Conservation (phyloP, 2,113 vertebrate species). For the Erinaceus europaeus region DNA sequence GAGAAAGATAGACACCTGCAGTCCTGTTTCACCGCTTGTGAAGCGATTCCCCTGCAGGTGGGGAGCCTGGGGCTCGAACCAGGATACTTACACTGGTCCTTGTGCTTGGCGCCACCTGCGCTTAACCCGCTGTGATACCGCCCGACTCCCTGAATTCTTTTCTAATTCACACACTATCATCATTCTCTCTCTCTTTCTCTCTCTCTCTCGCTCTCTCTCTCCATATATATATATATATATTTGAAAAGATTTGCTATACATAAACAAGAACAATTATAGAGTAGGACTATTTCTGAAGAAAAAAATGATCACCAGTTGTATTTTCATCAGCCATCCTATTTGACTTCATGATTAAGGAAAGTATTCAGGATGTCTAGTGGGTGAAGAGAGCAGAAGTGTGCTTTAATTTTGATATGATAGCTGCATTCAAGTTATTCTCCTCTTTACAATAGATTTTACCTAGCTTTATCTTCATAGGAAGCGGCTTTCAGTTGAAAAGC, state of each 20-base stretch:
- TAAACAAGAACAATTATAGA: slow-evolving; percentile 83
- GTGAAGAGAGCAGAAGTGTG: slow-evolving; percentile 84
- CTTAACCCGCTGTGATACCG: no score
- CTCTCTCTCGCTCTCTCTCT: no score
- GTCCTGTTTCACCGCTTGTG: no score
- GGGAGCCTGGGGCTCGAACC: no score
- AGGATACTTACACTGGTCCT: no score
- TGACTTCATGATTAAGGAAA: slow-evolving; percentile 84
- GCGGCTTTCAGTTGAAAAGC: slow-evolving; percentile 96
- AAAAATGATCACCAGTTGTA: slow-evolving; percentile 56
- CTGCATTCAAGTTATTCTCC: slow-evolving; percentile 85
- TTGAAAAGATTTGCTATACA: slow-evolving; percentile 77
- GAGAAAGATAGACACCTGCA: no score
- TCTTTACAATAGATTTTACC: slow-evolving; percentile 97
- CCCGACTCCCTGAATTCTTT: slow-evolving; percentile 51
- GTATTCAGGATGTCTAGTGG: slow-evolving; percentile 82
- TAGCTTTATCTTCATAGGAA: slow-evolving; percentile 98
- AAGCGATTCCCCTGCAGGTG: no score
- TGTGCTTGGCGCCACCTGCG: no score
- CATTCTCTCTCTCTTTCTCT: slow-evolving; percentile 74
- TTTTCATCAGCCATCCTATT: slow-evolving; percentile 81
- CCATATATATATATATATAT: slow-evolving; percentile 77
- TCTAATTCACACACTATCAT: slow-evolving; percentile 75
- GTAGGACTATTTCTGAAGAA: slow-evolving; percentile 78
- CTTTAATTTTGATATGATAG: slow-evolving; percentile 89